Evolutionary conservation across 37 sponge, comb jelly and placozoan genomes (phyloP), one percentile per base, ranked within the genome.

Genomic region (Crambe crambe): DNA sequence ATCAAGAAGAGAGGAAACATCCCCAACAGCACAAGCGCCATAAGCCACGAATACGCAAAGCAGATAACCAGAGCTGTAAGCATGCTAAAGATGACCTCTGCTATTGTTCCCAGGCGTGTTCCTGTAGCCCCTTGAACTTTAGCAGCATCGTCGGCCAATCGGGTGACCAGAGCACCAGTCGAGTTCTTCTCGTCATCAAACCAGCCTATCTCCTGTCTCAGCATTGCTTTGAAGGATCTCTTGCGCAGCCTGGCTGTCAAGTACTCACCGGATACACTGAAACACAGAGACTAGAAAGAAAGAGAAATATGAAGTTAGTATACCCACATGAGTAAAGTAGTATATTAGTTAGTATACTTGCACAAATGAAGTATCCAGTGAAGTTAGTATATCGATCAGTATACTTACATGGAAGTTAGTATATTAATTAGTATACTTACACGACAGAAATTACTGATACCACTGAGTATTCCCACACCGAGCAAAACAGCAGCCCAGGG

Each of bases 61-160:
- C 89, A 76, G 42, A 94, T 87, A 25, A 58, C 58, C 0, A 94
- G 22, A 6, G 89, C 84, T 29, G 79, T 23, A 6, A 91, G 25
- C 57, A 94, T 42, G 25, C 88, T 74, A 38, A 87, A 58, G 30
- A 26, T 10, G 5, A 78, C 54, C 66, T 94, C 91, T 3, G 84
- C 60, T 38, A 94, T 65, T 21, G 84, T 82, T n/a, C 86, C 95
- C 34, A 94, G 73, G 10, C 93, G 80, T 0, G 60, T 57, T 32
- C 95, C 95, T 10, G 90, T 87, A 42, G 89, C 91, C 42, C 97
- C 97, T 58, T 96, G 87, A 0, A 96, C 89, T 54, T 81, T 85
- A 20, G 81, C 62, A 0, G 94, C 94, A 83, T 96, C 97, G 44
- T 74, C 59, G 17, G 97, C 81, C 44, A 96, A 66, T 18, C 97